Percentiles rank a stretch among this genome's conserved stretches.
phyloP scores from a whole-genome alignment of 2,113 vertebrate species.

The Pelobates fuscus region DNA sequence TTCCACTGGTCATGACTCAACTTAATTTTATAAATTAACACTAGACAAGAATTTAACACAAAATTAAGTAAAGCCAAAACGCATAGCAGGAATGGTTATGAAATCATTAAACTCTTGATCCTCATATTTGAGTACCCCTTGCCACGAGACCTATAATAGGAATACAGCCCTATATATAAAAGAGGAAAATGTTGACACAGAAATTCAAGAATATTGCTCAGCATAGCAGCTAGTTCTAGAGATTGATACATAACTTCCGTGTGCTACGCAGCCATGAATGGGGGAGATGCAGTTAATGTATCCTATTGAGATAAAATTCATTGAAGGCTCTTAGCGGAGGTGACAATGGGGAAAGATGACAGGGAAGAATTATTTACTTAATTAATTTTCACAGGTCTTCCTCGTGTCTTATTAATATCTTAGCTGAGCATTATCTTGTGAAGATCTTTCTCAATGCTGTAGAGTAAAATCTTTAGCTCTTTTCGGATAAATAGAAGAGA shows the following conservation, averaged over 20 bases:
- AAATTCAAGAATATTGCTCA: no score
- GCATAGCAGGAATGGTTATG: no score
- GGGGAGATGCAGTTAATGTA: conserved; percentile 14
- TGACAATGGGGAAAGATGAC: conserved; percentile 28
- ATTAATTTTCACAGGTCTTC: conserved; percentile 27
- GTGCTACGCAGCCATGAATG: background rate
- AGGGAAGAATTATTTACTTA: conserved; percentile 24
- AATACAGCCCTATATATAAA: no score
- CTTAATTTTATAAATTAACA: no score
- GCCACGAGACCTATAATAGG: no score
- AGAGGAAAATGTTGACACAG: no score
- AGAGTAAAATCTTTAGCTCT: background rate
- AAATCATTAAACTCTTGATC: no score
- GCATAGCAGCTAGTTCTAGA: conserved; percentile 11
- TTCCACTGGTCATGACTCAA: no score
- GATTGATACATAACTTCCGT: conserved; percentile 19
- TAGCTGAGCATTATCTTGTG: background rate
- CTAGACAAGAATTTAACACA: no score
- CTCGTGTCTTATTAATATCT: conserved; percentile 29
- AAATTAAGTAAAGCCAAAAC: no score
- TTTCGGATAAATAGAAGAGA: background rate
- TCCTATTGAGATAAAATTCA: conserved; percentile 27
- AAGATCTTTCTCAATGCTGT: background rate
- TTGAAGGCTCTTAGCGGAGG: conserved; percentile 6
- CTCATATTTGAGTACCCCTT: no score